Evolutionary conservation across 1,140 invertebrate genomes (phyloP), one percentile per base, ranked within the genome.

Genomic region (Apolygus lucorum): DNA sequence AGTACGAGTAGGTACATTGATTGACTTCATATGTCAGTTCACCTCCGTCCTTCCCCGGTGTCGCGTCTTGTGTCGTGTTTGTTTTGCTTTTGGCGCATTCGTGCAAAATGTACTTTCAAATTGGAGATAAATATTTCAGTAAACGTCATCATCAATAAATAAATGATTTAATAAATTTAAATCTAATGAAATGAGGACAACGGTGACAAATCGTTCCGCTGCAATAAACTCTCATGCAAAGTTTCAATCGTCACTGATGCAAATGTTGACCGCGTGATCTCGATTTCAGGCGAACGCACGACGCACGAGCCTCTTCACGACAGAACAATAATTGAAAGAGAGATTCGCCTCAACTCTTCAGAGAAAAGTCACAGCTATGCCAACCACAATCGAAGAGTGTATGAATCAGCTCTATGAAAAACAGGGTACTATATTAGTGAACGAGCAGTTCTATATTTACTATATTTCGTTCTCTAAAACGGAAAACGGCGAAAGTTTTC

Each of bases 261-360:
- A 4, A n/a, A 27, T 66, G 64, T 66, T 27, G 25, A 66, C 8
- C 64, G 64, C 27, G 49, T 68, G 22, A 83, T 59, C 22, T 59
- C 13, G 14, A 83, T 59, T 59, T 59, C 13, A 59, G 54, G 54
- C 54, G 54, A 42, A 42, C 34, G 17, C 34, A 8, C 34, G 34
- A 42, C 34, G 4, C 34, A 42, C 34, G 17, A 17, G 22, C 54
- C 54, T 17, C 22, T 59, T 59, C 54, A 11, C 22, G 54, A 59
- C 11, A 59, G 54, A 59, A 59, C 54, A 24, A 59, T 59, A 4
- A 21, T 11, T 8, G 17, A 17, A 42, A 42, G 17, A 42, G 17
- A 42, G 17, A 42, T 8, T 42, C 34, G 34, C 34, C 34, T 42
- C 34, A 42, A 42, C 34, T 8, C 34, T 42, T 8, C 4, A 42